Conservation (phyloP, 2,888 invertebrate species). For the Laothoe populi region DNA sequence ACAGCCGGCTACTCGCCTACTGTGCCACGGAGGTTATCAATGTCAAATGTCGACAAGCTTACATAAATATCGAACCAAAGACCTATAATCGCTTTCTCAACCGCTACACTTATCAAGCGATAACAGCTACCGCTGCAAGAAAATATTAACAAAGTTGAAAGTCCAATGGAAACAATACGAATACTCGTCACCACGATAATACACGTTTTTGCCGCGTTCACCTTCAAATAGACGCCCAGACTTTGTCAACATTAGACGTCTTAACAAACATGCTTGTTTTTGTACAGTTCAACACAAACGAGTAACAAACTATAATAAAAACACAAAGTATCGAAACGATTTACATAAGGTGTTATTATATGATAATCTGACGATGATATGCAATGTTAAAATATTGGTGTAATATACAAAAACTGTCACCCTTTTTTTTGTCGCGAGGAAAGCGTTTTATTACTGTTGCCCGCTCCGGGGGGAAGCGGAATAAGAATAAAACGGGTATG, state of each 20-base stretch:
- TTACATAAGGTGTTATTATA: constrained; percentile 61
- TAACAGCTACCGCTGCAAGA: not conserved
- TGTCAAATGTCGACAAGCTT: too few species aligned
- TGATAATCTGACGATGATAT: constrained; percentile 35
- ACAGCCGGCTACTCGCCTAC: too few species aligned
- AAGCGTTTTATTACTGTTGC: too few species aligned
- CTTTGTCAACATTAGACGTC: constrained; percentile 32
- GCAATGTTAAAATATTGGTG: not conserved
- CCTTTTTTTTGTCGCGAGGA: too few species aligned
- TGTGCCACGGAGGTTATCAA: too few species aligned
- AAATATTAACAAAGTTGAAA: constrained; percentile 13
- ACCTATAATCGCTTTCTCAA: not conserved
- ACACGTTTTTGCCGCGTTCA: constrained; percentile 36
- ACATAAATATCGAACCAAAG: not conserved
- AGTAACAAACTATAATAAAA: constrained; percentile 60
- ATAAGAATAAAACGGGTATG: too few species aligned
- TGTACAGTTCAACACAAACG: constrained; percentile 53
- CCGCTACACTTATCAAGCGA: not conserved
- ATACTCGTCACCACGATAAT: constrained; percentile 23
- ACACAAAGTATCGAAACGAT: constrained; percentile 57
- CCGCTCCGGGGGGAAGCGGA: too few species aligned
- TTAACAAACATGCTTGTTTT: constrained; percentile 39
- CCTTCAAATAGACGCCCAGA: constrained; percentile 35
- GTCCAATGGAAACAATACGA: constrained; percentile 13
- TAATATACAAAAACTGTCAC: not conserved